phyloP scores from a whole-genome alignment of 2,797 vertebrate genomes.

The Allobates femoralis region DNA sequence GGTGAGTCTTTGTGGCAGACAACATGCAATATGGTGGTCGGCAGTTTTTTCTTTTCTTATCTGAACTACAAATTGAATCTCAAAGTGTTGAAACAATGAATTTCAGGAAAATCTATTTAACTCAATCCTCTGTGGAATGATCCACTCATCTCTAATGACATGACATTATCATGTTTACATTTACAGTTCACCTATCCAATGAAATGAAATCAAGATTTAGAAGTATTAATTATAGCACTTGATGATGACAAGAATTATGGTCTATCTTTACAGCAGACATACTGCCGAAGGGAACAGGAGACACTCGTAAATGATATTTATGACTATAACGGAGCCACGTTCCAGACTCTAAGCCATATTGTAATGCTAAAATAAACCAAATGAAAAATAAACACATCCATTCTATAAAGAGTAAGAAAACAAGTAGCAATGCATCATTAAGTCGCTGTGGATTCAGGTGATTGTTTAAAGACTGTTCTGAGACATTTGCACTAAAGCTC shows the following conservation, averaged over 20 bases:
- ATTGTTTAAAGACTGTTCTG: conserved; percentile 1
- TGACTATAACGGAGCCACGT: not conserved
- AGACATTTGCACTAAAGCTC: not conserved
- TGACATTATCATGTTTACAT: not conserved
- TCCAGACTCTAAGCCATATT: conserved; percentile 26
- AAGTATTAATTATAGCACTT: not conserved
- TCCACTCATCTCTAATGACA: no score
- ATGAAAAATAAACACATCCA: conserved; percentile 41
- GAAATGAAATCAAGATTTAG: not conserved
- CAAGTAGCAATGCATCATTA: conserved; percentile 28
- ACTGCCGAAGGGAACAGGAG: not conserved
- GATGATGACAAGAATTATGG: not conserved
- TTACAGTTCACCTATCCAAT: not conserved
- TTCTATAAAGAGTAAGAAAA: conserved; percentile 40
- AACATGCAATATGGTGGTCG: no score
- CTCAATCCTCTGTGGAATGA: no score
- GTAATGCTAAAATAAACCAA: conserved; percentile 30
- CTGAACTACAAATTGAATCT: no score
- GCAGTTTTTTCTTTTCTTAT: no score
- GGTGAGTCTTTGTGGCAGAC: no score
- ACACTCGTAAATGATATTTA: conserved; percentile 13
- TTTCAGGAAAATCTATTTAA: no score
- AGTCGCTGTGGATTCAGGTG: conserved; percentile 23
- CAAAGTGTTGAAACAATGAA: no score
- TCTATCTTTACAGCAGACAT: not conserved